Evolutionary conservation across 2,113 vertebrate genomes (phyloP), one percentile per base, ranked within the genome.

Genomic region (Thamnaconus septentrionalis): DNA sequence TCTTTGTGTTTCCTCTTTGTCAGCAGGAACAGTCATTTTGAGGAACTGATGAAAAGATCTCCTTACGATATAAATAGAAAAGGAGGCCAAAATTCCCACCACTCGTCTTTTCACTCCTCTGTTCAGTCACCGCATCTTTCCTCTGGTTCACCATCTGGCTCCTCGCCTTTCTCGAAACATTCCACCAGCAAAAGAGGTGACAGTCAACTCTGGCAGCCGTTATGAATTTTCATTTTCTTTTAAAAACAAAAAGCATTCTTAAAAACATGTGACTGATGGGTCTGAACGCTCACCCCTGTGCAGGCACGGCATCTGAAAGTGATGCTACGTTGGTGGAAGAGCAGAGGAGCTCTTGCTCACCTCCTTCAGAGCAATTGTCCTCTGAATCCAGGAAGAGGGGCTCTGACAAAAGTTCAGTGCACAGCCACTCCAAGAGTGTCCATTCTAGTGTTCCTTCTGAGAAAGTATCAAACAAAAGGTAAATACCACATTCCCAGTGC

Each of bases 381-480:
- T 90, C 89, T 8, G 90, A 90, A 12, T 71, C 85, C 63, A 94
- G 87, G 76, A 94, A 88, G 52, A 89, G 85, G 31, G 78, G 61
- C 48, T 84, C 7, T 59, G 71, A 82, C 69, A 92, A 81, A 85
- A 71, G 85, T 76, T 89, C 90, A 49, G 50, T 39, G 56, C 88
- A 84, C 60, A 92, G 90, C 65, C 87, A 83, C 44, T 89, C 88
- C 18, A 92, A 54, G 86, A 88, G 90, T 39, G 52, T 77, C 6
- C 92, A 93, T 61, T 87, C 89, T 4, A 92, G 93, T 69, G 89
- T 85, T 64, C 90, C 91, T 0, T 71, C 87, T 69, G 92, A 93
- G 51, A 93, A 93, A 55, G 60, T 91, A 39, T 93, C 94, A 64
- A 68, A 86, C 3, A 57, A 90, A 81, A 96, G 96, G 96, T 98